Conservation (phyloP, 2,113 vertebrate genomes). For the Podarcis raffonei region DNA sequence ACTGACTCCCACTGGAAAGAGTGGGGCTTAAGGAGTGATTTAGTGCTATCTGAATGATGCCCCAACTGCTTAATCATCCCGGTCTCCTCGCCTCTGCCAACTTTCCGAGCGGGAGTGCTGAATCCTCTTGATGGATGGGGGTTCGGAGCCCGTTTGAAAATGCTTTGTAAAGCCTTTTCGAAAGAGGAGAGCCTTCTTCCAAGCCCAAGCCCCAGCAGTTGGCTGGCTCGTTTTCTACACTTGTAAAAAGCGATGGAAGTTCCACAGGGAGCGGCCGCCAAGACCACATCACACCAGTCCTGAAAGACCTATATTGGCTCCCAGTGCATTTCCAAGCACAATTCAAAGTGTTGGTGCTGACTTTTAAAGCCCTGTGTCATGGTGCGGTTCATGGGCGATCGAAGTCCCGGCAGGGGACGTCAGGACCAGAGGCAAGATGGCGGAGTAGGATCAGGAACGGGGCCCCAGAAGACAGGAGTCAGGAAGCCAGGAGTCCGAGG, state of each 20-base stretch:
- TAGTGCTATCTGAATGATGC: not conserved
- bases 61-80: not conserved
- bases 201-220: constrained; percentile 37
- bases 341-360: no score
- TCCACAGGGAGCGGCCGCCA: constrained; percentile 13
- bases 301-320: no score
- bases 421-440: no score
- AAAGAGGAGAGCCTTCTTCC: constrained; percentile 27
- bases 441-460: no score
- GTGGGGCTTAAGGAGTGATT: not conserved
- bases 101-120: not conserved
- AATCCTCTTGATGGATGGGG: not conserved
- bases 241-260: constrained; percentile 2
- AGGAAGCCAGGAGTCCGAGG: no score
- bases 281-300: no score
- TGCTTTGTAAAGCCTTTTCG: not conserved
- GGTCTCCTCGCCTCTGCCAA: not conserved
- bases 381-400: no score
- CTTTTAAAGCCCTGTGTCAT: no score
- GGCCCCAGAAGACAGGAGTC: no score
- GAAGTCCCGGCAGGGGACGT: no score
- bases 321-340: no score
- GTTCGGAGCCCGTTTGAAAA: constrained; percentile 7
- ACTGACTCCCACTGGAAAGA: not conserved
- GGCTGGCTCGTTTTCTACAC: constrained; percentile 30